Conservation (phyloP, 2,888 invertebrate species). For the Spilarctia lutea region DNA sequence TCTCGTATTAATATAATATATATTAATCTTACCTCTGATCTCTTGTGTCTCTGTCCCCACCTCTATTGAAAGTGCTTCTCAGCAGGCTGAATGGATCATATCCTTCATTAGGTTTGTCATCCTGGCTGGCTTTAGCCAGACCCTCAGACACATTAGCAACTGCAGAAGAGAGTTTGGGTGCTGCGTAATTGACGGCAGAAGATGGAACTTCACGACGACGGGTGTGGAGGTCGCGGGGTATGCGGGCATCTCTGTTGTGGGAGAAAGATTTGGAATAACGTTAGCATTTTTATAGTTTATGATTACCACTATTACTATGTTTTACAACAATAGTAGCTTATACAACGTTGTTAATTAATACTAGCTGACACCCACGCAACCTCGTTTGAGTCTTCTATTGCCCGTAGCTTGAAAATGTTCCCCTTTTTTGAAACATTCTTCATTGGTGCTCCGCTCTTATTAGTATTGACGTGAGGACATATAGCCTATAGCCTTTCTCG, state of each 20-base stretch:
- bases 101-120: constrained; percentile 49
- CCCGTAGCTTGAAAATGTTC: no score
- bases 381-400: no score
- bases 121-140: constrained; percentile 29
- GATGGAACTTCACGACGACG: constrained; percentile 63
- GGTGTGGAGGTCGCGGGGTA: constrained; percentile 17
- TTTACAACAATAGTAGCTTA: no score
- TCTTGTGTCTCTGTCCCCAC: constrained; percentile 50
- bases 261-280: neutral
- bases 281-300: no score
- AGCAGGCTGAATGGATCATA: constrained; percentile 78
- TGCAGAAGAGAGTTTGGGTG: constrained; percentile 60
- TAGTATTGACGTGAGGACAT: no score
- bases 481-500: no score
- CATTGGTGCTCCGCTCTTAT: no score
- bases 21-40: constrained; percentile 36
- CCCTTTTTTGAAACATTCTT: no score
- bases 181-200: constrained; percentile 58
- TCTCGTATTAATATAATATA: neutral
- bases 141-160: constrained; percentile 54
- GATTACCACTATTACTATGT: no score
- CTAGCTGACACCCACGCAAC: no score
- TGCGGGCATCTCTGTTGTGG: constrained; percentile 32
- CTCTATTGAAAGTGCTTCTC: constrained; percentile 74
- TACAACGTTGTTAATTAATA: no score